Percentiles rank a stretch among this genome's conserved stretches.
These are phyloP conservation scores for Apostichopus californicus DNA, from an alignment of 35 echinoderm and acorn worm species.

Conservation along the genomic window DNA sequence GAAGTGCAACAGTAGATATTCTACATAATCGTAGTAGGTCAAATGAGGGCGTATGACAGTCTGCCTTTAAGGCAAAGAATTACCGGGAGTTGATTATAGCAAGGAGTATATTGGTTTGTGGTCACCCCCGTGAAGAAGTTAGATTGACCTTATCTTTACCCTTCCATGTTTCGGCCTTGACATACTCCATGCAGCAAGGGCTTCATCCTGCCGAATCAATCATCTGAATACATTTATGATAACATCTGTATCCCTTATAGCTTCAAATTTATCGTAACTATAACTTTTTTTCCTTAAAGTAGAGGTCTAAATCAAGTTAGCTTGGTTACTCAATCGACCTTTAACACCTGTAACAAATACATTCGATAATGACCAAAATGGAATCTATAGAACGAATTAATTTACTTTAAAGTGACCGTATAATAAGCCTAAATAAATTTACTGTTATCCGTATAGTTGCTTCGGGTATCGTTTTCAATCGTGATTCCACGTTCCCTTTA, in stretches of 20 bases:
- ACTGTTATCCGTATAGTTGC: too few relatives aligned
- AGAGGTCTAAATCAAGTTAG: too few relatives aligned
- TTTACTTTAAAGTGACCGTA: too few relatives aligned
- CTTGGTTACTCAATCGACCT: too few relatives aligned
- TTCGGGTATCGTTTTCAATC: too few relatives aligned
- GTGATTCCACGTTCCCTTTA: neutral
- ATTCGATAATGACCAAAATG: too few relatives aligned
- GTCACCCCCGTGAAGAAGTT: constrained; percentile 5
- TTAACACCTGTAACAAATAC: too few relatives aligned
- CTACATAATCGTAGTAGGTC: neutral
- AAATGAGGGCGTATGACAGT: neutral
- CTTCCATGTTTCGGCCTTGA: neutral
- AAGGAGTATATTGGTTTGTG: neutral
- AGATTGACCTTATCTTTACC: neutral
- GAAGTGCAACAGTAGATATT: too few relatives aligned
- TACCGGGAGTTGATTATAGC: neutral
- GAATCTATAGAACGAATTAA: too few relatives aligned
- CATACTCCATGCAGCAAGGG: neutral
- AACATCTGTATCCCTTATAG: neutral
- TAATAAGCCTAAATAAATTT: too few relatives aligned
- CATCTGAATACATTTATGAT: neutral
- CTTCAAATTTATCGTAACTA: neutral
- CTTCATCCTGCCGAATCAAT: neutral
- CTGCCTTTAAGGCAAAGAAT: constrained; percentile 13
- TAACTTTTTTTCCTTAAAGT: neutral